Evolutionary conservation across 1,140 invertebrate species (phyloP).

Genomic region (Ditylenchus dipsaci): DNA sequence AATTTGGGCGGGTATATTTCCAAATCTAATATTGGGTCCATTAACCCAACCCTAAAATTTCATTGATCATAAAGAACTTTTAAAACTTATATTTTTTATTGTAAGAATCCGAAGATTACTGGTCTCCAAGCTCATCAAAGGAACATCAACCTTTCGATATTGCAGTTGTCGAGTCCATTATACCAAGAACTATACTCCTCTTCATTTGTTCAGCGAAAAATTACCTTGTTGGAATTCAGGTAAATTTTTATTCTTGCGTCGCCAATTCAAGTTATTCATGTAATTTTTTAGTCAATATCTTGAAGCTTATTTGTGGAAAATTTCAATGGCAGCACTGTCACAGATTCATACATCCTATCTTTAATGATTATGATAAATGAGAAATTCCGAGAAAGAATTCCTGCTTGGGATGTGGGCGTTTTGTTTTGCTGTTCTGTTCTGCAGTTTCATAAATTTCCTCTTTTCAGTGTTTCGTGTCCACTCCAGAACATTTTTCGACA

Average conservation of each 20-base stretch:
- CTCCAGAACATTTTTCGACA: slow-evolving; percentile 73
- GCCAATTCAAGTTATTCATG: neutral
- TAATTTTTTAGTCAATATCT: slow-evolving; percentile 74
- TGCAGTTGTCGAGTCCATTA: neutral
- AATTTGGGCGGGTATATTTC: too few species aligned
- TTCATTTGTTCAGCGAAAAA: slow-evolving; percentile 12
- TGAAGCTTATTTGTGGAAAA: slow-evolving; percentile 96
- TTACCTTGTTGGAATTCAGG: slow-evolving; percentile 78
- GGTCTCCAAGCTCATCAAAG: neutral
- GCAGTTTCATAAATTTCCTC: slow-evolving; percentile 17
- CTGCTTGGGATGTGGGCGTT: slow-evolving; percentile 78
- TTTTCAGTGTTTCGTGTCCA: slow-evolving; percentile 71
- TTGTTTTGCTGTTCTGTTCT: too few species aligned
- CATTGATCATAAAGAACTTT: too few species aligned
- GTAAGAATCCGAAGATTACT: neutral
- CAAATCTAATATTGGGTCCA: too few species aligned
- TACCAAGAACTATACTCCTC: slow-evolving; percentile 5
- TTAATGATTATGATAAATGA: slow-evolving; percentile 96
- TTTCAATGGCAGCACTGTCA: slow-evolving; percentile 65
- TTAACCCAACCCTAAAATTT: too few species aligned
- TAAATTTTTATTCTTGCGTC: slow-evolving; percentile 23
- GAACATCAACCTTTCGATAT: neutral
- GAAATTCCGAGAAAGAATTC: slow-evolving; percentile 90
- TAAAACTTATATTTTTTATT: too few species aligned
- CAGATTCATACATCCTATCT: slow-evolving; percentile 65